Percentiles rank a stretch among this genome's conserved stretches.
Conservation (phyloP, 1,140 invertebrate species). For the Chlorops oryzae region DNA sequence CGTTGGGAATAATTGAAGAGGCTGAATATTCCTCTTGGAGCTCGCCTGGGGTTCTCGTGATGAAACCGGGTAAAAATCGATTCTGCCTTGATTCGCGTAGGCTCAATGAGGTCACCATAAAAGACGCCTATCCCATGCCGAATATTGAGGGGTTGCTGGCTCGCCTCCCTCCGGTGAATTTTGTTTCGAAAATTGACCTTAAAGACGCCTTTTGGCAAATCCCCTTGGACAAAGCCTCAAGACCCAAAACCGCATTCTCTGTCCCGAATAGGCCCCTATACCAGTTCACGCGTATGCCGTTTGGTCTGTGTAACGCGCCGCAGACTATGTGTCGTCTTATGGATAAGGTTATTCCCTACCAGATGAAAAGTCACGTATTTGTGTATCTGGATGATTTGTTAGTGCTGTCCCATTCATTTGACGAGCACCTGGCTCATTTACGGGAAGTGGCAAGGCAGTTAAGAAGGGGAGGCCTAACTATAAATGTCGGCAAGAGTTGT, state of each 20-base stretch:
- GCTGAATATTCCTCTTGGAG: too few species aligned
- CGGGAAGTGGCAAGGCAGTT: background rate
- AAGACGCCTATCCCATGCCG: too few species aligned
- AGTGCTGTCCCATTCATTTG: background rate
- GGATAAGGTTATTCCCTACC: background rate
- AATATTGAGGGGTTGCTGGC: too few species aligned
- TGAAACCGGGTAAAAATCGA: too few species aligned
- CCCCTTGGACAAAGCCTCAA: too few species aligned
- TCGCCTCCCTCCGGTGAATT: too few species aligned
- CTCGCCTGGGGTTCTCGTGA: slow-evolving; percentile 40
- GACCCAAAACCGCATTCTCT: background rate
- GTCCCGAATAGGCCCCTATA: background rate
- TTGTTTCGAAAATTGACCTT: too few species aligned
- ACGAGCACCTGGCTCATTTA: background rate
- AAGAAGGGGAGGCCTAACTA: background rate
- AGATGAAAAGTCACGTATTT: background rate
- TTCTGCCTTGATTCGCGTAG: too few species aligned
- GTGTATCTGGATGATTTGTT: background rate
- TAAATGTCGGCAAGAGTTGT: background rate
- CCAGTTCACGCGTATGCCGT: background rate
- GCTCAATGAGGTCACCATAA: too few species aligned
- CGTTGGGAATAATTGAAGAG: background rate
- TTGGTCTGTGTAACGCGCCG: background rate
- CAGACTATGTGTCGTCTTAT: background rate
- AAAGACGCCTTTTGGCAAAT: too few species aligned